These are phyloP conservation scores for Orgyia antiqua DNA, from an alignment of 2,888 invertebrate species.

Conservation along the genomic window DNA sequence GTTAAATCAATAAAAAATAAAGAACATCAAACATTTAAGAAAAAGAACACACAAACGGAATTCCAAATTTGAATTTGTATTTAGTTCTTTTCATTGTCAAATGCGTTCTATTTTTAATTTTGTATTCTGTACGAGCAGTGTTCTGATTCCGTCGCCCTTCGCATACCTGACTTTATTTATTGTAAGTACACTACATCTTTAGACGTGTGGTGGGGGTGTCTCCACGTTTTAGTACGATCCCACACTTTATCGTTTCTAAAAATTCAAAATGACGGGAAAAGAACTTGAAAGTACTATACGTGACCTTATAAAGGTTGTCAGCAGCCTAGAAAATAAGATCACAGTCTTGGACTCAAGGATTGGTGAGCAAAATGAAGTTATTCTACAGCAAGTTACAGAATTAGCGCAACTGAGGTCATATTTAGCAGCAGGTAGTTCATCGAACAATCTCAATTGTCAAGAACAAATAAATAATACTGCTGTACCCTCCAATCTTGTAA, in stretches of 20 bases:
- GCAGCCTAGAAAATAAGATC: not conserved
- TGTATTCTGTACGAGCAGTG: constrained; percentile 26
- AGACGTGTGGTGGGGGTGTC: no score
- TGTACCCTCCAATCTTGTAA: no score
- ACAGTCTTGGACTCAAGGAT: not conserved
- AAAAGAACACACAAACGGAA: constrained; percentile 14
- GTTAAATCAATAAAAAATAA: not conserved
- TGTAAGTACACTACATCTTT: no score
- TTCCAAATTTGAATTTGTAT: constrained; percentile 29
- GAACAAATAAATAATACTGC: no score
- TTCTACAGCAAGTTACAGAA: not conserved
- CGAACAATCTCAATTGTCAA: no score
- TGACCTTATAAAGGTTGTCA: not conserved
- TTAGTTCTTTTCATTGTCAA: constrained; percentile 31
- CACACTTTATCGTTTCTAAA: no score
- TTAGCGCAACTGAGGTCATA: no score
- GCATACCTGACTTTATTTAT: constrained; percentile 14
- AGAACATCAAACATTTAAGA: constrained; percentile 14
- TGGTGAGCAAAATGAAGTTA: not conserved
- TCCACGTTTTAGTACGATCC: no score
- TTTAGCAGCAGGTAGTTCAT: no score
- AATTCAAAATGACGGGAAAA: not conserved
- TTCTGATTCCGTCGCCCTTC: constrained; percentile 22
- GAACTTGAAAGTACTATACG: not conserved
- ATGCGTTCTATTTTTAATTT: constrained; percentile 27